Percentiles rank a stretch among this genome's conserved stretches.
These are phyloP conservation scores for Nebria ingens DNA, from an alignment of 1,140 invertebrate genomes.

Conservation along the genomic window DNA sequence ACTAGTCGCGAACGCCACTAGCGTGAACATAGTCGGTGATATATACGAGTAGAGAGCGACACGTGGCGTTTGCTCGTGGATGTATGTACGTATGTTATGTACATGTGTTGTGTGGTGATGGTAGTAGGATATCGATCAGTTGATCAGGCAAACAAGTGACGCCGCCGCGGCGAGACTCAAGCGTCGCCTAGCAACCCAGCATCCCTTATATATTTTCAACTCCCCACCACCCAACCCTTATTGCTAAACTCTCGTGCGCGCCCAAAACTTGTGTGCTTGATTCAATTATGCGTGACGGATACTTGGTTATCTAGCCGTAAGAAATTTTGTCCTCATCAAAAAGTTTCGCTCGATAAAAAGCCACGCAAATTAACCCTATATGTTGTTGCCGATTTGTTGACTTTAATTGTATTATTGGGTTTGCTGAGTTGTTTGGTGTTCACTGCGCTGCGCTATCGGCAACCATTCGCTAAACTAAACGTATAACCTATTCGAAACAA, in stretches of 20 bases:
- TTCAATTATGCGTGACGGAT: constrained; percentile 30
- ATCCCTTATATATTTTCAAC: constrained; percentile 28
- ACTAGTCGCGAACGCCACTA: too few species aligned
- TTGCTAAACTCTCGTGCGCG: constrained; percentile 11
- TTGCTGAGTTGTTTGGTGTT: neutral
- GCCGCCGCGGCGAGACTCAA: constrained; percentile 26
- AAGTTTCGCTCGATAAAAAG: neutral
- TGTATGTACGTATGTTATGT: constrained; percentile 9
- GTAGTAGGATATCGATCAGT: constrained; percentile 24
- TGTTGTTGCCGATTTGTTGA: neutral
- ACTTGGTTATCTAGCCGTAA: constrained; percentile 26
- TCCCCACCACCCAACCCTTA: constrained; percentile 17
- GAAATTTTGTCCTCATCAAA: constrained; percentile 20
- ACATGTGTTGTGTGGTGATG: too few species aligned
- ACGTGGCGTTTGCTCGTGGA: neutral
- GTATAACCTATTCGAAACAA: neutral
- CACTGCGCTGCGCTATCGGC: neutral
- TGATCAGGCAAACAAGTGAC: constrained; percentile 18
- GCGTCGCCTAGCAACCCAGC: constrained; percentile 29
- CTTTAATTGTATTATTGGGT: too few species aligned
- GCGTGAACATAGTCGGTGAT: neutral
- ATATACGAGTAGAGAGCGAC: constrained; percentile 1
- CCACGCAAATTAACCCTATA: neutral
- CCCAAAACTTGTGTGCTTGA: constrained; percentile 22
- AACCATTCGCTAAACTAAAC: neutral